Evolutionary conservation across 2,888 invertebrate genomes (phyloP).

Genomic region (Coleophora deauratella): DNA sequence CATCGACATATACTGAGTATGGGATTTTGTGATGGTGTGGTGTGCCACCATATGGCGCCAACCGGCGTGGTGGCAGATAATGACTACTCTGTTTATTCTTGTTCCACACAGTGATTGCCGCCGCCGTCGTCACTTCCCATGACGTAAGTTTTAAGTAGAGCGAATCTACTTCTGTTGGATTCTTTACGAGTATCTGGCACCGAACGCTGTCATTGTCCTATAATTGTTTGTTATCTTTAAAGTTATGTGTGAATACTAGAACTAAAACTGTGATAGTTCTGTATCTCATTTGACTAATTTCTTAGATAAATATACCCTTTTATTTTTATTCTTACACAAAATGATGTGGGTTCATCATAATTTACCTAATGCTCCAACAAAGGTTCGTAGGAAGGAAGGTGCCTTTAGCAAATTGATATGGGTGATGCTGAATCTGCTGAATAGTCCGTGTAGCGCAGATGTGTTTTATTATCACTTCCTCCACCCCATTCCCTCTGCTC

Average conservation of each 20-base stretch:
- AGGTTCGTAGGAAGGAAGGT: not conserved
- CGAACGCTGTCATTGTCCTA: no score
- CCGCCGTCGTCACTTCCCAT: slow-evolving; percentile 21
- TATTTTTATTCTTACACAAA: no score
- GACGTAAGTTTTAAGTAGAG: slow-evolving; percentile 16
- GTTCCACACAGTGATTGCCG: slow-evolving; percentile 18
- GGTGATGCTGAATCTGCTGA: slow-evolving; percentile 16
- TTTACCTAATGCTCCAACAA: no score
- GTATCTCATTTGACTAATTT: no score
- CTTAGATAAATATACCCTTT: no score
- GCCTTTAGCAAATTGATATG: not conserved
- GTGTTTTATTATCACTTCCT: slow-evolving; percentile 45
- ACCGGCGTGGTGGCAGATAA: slow-evolving; percentile 11
- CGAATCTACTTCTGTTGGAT: not conserved
- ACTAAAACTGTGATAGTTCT: no score
- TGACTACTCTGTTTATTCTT: slow-evolving; percentile 25
- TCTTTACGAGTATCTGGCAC: not conserved
- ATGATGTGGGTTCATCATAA: no score
- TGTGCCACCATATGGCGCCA: slow-evolving; percentile 7
- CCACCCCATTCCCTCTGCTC: slow-evolving; percentile 16
- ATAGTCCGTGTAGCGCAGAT: slow-evolving; percentile 35
- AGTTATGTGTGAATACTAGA: not conserved
- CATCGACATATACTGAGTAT: no score
- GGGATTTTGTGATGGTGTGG: slow-evolving; percentile 3
- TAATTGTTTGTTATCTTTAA: not conserved